Base-by-base conservation (phyloP, 2,797 vertebrate genomes). In the Galago senegalensis region DNA sequence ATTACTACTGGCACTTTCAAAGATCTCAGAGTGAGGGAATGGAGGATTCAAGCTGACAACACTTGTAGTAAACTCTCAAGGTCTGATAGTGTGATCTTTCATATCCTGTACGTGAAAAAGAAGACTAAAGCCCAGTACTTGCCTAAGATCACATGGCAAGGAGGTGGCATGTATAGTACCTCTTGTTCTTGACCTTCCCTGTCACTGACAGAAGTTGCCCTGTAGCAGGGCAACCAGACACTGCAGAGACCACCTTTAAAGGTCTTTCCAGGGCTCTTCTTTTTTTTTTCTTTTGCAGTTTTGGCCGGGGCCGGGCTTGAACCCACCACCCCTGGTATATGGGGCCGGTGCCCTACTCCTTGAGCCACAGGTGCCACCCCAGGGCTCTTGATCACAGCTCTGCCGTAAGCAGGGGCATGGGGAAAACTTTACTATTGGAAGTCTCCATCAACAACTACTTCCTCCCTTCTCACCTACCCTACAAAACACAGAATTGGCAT, bases 101-200 rank as follows among this genome's bases (percentile, higher is more conserved):
- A 27, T 82, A 63, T 84, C 95, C 95, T 89, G 16, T 77, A 76
- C 77, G 83, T 80, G 63, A 25, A 87, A 87, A 85, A 91, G 40
- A 40, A 87, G 67, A 25, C 34, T 4, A 58, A 88, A 53, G 11
- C 21, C 43, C 43, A 40, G n/a, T 53, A 69, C 16, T 90, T 90
- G 49, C 49, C 10, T 61, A 58, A 82, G 34, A 29, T 91, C 83
- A 72, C 13, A 80, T 7, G 12, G 40, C 46, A 49, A 29, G 43
- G 37, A 79, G 5, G 58, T 70, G 46, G 21, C 7, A 7, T 60
- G 31, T 53, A 49, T 69, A 21, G 20, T 46, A 34, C 34, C 72
- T 13, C 46, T 43, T 56, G 63, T 37, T 76, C 49, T 14, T 40
- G n/a, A 60, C 23, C 29, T 69, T 40, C 16, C 25, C 7, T 79